Conservation (phyloP, 2,113 vertebrate species). For the Heliornis fulica region DNA sequence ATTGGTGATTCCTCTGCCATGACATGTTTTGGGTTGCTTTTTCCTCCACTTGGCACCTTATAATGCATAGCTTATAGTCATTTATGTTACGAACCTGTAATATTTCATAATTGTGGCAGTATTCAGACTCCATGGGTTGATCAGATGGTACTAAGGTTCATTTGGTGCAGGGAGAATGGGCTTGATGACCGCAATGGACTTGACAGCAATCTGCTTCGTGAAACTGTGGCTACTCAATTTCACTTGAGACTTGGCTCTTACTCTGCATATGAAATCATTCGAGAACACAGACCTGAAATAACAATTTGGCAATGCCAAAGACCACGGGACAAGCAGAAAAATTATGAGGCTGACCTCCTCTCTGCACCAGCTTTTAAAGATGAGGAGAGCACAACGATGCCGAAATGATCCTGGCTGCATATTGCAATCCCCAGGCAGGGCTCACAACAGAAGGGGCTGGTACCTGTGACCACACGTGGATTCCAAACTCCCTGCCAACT, state of each 20-base stretch:
- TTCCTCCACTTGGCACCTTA: not conserved
- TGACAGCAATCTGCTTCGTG: not conserved
- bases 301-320: not conserved
- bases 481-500: not conserved
- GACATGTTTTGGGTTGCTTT: not conserved
- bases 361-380: not conserved
- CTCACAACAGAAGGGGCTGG: not conserved
- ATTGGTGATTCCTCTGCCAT: not conserved
- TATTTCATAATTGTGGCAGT: not conserved
- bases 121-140: not conserved
- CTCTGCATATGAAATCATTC: not conserved
- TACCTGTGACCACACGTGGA: accelerated
- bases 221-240: not conserved
- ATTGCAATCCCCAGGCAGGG: not conserved
- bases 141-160: not conserved
- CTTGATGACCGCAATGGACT: not conserved
- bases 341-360: not conserved
- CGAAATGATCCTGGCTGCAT: not conserved
- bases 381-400: not conserved
- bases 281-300: not conserved
- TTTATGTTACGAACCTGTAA: not conserved
- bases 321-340: not conserved
- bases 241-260: not conserved
- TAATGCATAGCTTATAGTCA: not conserved
- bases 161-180: not conserved